Conservation (phyloP, 2,888 invertebrate species). For the Nomada ruficornis region DNA sequence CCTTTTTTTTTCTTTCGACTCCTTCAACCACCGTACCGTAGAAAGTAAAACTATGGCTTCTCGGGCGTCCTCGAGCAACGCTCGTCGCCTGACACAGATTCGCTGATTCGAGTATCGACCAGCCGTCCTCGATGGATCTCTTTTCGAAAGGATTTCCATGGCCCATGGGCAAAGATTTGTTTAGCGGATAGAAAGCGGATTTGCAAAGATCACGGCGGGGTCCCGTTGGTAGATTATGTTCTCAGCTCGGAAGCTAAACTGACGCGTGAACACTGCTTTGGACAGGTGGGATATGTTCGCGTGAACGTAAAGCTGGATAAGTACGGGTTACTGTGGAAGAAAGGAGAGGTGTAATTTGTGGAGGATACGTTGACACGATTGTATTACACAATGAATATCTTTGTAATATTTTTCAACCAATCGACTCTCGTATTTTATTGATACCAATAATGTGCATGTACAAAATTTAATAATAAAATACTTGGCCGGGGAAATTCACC, state of each 20-base stretch:
- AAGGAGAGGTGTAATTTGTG: not conserved
- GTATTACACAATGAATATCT: not conserved
- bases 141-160: slow-evolving; percentile 42
- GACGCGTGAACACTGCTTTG: not conserved
- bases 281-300: no score
- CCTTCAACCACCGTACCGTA: slow-evolving; percentile 54
- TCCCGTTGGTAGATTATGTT: slow-evolving; percentile 14
- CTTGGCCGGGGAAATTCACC: no score
- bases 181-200: slow-evolving; percentile 48
- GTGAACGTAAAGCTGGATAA: not conserved
- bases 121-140: slow-evolving; percentile 38
- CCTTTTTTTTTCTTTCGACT: slow-evolving; percentile 11
- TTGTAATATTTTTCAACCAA: not conserved
- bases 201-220: slow-evolving; percentile 17
- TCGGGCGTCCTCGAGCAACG: slow-evolving; percentile 59
- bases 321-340: not conserved
- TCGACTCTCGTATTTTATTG: no score
- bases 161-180: slow-evolving; percentile 32
- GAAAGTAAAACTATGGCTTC: slow-evolving; percentile 69
- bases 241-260: not conserved
- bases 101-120: slow-evolving; percentile 7
- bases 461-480: no score
- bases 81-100: slow-evolving; percentile 66
- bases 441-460: no score
- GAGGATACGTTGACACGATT: not conserved